Conservation (phyloP, 2,888 invertebrate genomes). For the Philereme transversata region DNA sequence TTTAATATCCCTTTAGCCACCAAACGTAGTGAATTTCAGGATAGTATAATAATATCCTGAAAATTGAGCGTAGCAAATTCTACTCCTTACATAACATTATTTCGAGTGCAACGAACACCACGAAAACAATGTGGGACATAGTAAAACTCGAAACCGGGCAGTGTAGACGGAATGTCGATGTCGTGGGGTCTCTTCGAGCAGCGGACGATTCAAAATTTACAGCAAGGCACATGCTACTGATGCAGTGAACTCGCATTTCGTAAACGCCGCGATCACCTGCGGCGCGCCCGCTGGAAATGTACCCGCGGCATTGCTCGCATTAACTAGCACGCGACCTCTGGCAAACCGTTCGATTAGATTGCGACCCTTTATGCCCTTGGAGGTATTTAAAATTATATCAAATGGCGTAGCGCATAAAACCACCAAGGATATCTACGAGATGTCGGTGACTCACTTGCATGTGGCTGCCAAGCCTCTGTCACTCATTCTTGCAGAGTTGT, state of each 20-base stretch:
- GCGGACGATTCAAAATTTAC: not conserved
- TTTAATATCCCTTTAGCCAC: not conserved
- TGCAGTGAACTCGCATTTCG: not conserved
- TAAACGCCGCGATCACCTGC: not conserved
- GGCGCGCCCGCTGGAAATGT: not conserved
- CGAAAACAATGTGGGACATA: not conserved
- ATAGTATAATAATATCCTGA: not conserved
- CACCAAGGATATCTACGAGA: not conserved
- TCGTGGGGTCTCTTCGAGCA: not conserved
- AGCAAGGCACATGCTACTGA: not conserved
- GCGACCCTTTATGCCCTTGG: not conserved
- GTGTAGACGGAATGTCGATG: not conserved
- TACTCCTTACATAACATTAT: not conserved
- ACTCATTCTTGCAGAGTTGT: not conserved
- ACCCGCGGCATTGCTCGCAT: no score
- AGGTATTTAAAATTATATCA: not conserved
- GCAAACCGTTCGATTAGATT: not conserved
- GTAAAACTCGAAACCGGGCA: no score
- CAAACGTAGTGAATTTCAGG: not conserved
- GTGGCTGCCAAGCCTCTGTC: not conserved
- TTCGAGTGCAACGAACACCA: not conserved
- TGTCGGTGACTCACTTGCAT: not conserved
- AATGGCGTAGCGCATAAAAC: not conserved
- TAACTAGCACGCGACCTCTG: not conserved
- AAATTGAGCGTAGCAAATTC: not conserved